A percentile compares a stretch with the other conserved stretches of the same genome.
These are phyloP conservation scores for Caretta caretta DNA, from an alignment of 2,113 vertebrate species.

Conservation along the genomic window DNA sequence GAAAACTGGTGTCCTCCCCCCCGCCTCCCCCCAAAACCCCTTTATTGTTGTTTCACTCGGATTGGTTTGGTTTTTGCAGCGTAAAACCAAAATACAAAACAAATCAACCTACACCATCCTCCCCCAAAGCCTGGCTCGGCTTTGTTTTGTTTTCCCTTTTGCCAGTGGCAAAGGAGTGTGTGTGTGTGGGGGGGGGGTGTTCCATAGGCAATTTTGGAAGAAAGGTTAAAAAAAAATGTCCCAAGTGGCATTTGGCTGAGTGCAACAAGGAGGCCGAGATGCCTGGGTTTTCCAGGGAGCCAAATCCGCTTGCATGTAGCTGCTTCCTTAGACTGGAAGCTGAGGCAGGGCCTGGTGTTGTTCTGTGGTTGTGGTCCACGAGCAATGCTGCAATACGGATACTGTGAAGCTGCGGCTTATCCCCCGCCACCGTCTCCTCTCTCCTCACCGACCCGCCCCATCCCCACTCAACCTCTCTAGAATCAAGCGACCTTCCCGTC, in stretches of 20 bases:
- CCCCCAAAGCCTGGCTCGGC: not conserved
- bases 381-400: not conserved
- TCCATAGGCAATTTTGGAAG: not conserved
- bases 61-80: not conserved
- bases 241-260: not conserved
- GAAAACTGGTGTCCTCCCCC: not conserved
- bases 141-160: not conserved
- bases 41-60: not conserved
- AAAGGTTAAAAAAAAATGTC: not conserved
- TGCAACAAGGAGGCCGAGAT: not conserved
- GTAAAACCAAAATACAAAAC: not conserved
- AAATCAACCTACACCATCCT: not conserved
- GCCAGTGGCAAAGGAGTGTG: not conserved
- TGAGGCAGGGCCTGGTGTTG: not conserved
- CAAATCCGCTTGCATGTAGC: not conserved
- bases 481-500: not conserved
- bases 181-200: no score
- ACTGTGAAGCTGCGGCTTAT: not conserved
- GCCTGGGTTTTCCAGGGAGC: not conserved
- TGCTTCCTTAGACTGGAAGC: not conserved
- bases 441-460: not conserved
- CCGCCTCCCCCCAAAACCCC: not conserved
- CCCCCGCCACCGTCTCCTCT: not conserved
- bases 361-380: not conserved
- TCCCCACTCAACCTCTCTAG: not conserved